Evolutionary conservation across 2,888 invertebrate species (phyloP).

Genomic region (Cephus rjabovi): DNA sequence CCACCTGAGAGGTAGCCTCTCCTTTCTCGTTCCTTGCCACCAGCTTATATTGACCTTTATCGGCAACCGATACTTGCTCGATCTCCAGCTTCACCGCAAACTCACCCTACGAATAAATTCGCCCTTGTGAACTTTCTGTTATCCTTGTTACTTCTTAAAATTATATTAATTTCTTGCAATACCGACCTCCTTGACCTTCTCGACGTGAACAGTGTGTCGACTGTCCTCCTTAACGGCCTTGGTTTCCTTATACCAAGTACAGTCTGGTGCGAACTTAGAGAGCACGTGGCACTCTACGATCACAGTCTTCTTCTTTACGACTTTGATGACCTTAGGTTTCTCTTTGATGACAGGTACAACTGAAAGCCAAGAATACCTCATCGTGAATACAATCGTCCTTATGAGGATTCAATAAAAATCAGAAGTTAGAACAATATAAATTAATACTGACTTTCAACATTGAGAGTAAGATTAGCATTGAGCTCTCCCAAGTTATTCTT

Average conservation of each 20-base stretch:
- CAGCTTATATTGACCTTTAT: slow-evolving; percentile 91
- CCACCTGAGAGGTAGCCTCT: slow-evolving; percentile 88
- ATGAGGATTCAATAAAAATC: slow-evolving; percentile 10
- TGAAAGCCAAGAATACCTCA: slow-evolving; percentile 55
- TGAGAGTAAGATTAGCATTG: slow-evolving; percentile 96
- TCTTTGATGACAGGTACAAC: slow-evolving; percentile 95
- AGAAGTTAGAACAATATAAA: neutral
- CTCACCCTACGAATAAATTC: slow-evolving; percentile 75
- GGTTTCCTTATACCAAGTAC: slow-evolving; percentile 93
- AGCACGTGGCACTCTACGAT: slow-evolving; percentile 94
- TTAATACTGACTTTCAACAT: slow-evolving; percentile 90
- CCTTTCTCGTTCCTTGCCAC: slow-evolving; percentile 94
- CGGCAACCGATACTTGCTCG: slow-evolving; percentile 80
- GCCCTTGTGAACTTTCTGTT: neutral
- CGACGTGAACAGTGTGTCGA: slow-evolving; percentile 80
- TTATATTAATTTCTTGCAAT: neutral
- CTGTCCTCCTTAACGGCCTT: slow-evolving; percentile 82
- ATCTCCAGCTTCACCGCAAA: slow-evolving; percentile 92
- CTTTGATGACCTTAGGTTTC: slow-evolving; percentile 90
- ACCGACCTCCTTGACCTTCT: slow-evolving; percentile 82
- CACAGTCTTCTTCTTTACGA: slow-evolving; percentile 92
- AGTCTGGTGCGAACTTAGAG: slow-evolving; percentile 92
- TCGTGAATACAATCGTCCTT: neutral
- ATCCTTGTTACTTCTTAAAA: neutral
- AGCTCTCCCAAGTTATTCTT: slow-evolving; percentile 96